Evolutionary conservation across 2,113 vertebrate genomes (phyloP).

Genomic region (Drymodes brunneopygia): DNA sequence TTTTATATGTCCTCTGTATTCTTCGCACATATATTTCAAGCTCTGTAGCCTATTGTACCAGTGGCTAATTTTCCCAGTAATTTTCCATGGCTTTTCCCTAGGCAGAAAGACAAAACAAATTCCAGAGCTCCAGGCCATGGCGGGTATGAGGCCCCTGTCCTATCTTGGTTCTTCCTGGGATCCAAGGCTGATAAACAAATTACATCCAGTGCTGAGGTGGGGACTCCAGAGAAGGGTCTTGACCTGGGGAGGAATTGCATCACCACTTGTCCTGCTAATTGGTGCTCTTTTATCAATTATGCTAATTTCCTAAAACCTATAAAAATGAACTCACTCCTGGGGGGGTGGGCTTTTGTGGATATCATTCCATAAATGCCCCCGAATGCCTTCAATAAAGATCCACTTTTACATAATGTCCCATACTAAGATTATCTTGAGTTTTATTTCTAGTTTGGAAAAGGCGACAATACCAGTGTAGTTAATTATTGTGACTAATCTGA

Average conservation of each 20-base stretch:
- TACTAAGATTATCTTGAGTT: neutral
- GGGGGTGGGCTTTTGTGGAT: neutral
- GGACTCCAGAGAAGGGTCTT: neutral
- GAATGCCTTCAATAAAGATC: neutral
- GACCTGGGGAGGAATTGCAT: neutral
- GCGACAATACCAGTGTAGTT: neutral
- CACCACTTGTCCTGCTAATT: neutral
- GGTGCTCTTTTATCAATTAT: neutral
- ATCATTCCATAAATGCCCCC: neutral
- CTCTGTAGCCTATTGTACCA: neutral
- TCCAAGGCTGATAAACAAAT: neutral
- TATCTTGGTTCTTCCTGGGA: neutral
- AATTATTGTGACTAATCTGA: neutral
- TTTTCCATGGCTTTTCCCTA: neutral
- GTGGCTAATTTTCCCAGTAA: neutral
- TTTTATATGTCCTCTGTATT: neutral
- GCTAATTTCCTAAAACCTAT: neutral
- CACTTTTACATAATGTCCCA: neutral
- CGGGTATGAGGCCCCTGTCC: neutral
- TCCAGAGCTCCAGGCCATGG: neutral
- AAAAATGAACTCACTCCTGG: no score
- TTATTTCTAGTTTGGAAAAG: neutral
- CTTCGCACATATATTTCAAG: neutral
- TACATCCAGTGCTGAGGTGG: no score
- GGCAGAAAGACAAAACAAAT: neutral